Conservation (phyloP, 2,113 vertebrate species). For the Dendropsophus ebraccatus region DNA sequence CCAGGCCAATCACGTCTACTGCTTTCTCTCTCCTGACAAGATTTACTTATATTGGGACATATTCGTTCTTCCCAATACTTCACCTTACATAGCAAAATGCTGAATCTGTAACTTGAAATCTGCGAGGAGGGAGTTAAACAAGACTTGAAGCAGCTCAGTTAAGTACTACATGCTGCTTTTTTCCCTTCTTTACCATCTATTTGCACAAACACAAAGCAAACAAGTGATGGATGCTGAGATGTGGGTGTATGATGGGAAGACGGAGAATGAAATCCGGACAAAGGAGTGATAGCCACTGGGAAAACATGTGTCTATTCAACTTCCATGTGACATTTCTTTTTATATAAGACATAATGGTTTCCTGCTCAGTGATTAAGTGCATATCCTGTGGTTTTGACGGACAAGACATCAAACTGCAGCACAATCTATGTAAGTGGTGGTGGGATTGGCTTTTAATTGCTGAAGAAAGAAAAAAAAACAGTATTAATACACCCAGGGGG, state of each 20-base stretch:
- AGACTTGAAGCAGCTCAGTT: conserved; percentile 8
- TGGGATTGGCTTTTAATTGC: conserved; percentile 44
- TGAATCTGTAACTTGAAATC: background rate
- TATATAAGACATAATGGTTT: conserved; percentile 52
- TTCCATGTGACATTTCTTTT: conserved; percentile 37
- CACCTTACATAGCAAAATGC: background rate
- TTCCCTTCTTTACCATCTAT: conserved; percentile 14
- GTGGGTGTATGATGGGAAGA: conserved; percentile 58
- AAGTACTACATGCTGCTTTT: conserved; percentile 36
- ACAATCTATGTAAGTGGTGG: conserved; percentile 2
- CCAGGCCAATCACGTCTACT: background rate
- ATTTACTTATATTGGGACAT: background rate
- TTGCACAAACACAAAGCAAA: conserved; percentile 57
- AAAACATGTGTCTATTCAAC: conserved; percentile 46
- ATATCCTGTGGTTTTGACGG: conserved; percentile 50
- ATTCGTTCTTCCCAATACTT: background rate
- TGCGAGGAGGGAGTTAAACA: background rate
- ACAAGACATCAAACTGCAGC: conserved; percentile 41
- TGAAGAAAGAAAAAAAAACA: background rate
- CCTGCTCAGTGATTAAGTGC: conserved; percentile 47
- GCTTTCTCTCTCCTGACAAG: background rate
- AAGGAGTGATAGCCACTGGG: conserved; percentile 53
- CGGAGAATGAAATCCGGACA: conserved; percentile 36
- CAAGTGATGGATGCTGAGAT: conserved; percentile 48
- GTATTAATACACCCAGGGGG: conserved; percentile 18